Conservation (phyloP, 1,140 invertebrate genomes). For the Drosophila kikkawai region DNA sequence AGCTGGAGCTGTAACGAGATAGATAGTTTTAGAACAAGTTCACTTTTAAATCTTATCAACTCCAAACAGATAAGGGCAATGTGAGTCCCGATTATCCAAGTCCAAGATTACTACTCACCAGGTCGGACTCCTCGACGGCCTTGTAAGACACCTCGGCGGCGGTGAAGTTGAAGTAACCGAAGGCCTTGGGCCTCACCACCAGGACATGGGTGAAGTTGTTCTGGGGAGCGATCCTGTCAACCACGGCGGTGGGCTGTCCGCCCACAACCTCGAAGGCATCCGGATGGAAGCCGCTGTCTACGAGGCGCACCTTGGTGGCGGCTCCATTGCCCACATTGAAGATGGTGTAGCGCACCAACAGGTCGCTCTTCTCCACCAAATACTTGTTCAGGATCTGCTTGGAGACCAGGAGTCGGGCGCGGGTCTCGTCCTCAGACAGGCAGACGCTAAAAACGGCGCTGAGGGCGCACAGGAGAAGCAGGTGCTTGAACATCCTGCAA, state of each 20-base stretch:
- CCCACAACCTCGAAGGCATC: conserved; percentile 95
- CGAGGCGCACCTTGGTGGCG: conserved; percentile 94
- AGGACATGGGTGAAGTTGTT: conserved; percentile 97
- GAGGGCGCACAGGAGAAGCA: conserved; percentile 64
- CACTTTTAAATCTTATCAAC: neutral
- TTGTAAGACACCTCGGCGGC: conserved; percentile 97
- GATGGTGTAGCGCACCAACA: conserved; percentile 96
- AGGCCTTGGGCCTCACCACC: conserved; percentile 94
- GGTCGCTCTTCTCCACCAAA: conserved; percentile 98
- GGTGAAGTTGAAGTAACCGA: conserved; percentile 98
- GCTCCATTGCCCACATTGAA: conserved; percentile 94
- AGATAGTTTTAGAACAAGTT: neutral
- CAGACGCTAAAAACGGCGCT: conserved; percentile 70
- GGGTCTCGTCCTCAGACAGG: conserved; percentile 87
- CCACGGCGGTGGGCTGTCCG: conserved; percentile 92
- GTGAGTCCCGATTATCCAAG: neutral
- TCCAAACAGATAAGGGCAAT: neutral
- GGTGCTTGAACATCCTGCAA: conserved; percentile 75
- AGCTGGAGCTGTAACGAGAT: conserved; percentile 89
- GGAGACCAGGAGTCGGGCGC: conserved; percentile 91
- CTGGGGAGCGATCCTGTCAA: conserved; percentile 95
- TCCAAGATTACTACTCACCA: conserved; percentile 85
- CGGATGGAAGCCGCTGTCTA: conserved; percentile 95
- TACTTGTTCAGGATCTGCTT: conserved; percentile 99
- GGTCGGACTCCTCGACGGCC: conserved; percentile 90